A percentile compares a stretch with the other conserved stretches of the same genome.
phyloP scores from a whole-genome alignment of 2,113 vertebrate species.

The Oncorhynchus mykiss region DNA sequence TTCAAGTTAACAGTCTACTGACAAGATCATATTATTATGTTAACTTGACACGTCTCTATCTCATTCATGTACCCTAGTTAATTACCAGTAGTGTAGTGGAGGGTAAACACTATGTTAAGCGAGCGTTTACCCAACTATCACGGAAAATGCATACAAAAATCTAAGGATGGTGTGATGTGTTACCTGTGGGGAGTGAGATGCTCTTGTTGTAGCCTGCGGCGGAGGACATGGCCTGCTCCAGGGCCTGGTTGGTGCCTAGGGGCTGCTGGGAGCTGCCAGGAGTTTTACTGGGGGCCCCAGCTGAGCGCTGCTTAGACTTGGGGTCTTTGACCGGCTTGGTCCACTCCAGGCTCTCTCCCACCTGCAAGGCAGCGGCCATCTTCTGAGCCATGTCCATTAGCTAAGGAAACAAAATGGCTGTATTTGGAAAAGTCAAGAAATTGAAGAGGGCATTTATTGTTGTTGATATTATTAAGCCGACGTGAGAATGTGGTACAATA shows the following conservation, averaged over 20 bases:
- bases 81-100: no score
- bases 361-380: constrained; percentile 87
- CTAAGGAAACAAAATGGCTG: constrained; percentile 57
- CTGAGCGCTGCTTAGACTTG: constrained; percentile 78
- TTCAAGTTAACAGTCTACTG: no score
- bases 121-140: not conserved
- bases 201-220: constrained; percentile 85
- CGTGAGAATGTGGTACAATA: not conserved
- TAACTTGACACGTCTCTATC: no score
- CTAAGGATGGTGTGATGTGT: not conserved
- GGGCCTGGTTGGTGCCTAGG: constrained; percentile 88
- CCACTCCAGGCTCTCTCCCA: constrained; percentile 85
- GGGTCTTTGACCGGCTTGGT: constrained; percentile 83
- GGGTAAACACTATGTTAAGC: not conserved
- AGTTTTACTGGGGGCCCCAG: constrained; percentile 22
- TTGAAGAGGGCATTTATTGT: not conserved
- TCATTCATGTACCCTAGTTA: no score
- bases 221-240: constrained; percentile 97
- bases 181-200: constrained; percentile 79
- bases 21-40: no score
- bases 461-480: no score
- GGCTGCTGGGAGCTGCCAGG: constrained; percentile 70
- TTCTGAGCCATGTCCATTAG: constrained; percentile 95
- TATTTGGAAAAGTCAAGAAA: not conserved
- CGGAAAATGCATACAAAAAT: not conserved